A percentile compares a stretch with the other conserved stretches of the same genome.
Conservation (phyloP, 2,797 vertebrate species). For the Betta splendens region DNA sequence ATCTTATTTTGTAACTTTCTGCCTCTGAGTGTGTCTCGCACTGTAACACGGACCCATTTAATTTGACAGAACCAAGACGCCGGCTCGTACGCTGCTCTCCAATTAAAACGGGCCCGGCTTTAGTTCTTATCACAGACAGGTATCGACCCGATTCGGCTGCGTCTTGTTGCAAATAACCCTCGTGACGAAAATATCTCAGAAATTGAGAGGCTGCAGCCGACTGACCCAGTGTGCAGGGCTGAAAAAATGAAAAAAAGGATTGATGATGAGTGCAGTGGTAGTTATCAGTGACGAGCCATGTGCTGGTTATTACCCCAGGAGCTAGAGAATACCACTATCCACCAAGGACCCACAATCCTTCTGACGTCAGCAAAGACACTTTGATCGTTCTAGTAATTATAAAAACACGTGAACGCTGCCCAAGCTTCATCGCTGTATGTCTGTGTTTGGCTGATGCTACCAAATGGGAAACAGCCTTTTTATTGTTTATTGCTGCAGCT, state of each 20-base stretch:
- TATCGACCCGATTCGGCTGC: slow-evolving; percentile 19
- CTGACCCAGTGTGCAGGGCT: slow-evolving; percentile 9
- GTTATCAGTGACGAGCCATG: not conserved
- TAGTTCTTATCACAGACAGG: slow-evolving; percentile 41
- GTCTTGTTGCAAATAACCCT: slow-evolving; percentile 40
- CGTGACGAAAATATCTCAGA: slow-evolving; percentile 42
- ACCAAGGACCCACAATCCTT: not conserved
- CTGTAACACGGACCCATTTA: slow-evolving; percentile 17
- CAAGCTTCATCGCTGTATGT: too few species aligned
- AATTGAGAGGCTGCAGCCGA: slow-evolving; percentile 32
- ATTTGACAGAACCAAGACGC: slow-evolving; percentile 26
- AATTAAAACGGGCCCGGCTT: slow-evolving; percentile 43
- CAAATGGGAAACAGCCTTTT: too few species aligned
- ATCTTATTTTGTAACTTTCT: not conserved
- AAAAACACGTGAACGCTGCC: too few species aligned
- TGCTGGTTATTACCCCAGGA: not conserved
- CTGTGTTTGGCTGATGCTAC: slow-evolving; percentile 8
- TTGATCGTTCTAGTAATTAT: not conserved
- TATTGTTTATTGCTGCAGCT: slow-evolving; percentile 4
- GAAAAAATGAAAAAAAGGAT: not conserved
- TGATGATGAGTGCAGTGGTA: slow-evolving; percentile 2
- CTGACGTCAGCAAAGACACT: not conserved
- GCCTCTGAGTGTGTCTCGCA: too few species aligned
- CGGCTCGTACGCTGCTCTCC: slow-evolving; percentile 36
- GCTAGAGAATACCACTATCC: slow-evolving; percentile 5